Evolutionary conservation across 1,140 invertebrate species (phyloP), one percentile per base, ranked within the genome.

Genomic region (Mercenaria mercenaria): DNA sequence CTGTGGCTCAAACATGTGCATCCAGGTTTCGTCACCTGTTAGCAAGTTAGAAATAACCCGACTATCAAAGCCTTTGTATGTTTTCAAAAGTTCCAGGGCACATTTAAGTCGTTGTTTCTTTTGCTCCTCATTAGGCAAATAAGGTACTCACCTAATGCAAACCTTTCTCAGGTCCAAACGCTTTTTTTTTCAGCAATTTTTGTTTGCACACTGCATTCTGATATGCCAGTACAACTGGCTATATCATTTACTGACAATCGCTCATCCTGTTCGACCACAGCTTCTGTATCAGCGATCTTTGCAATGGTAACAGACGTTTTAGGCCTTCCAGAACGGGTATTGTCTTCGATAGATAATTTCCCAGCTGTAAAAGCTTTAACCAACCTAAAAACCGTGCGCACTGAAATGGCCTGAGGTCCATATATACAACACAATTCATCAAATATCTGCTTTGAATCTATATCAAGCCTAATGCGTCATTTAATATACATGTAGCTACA

Each of bases 291-390:
- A 37, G 34, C 69, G 32, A 34, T 72, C 10, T 34, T 72, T 72
- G 34, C 69, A 10, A 32, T 72, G 37, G 69, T 72, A 72, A 72
- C 13, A 13, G 69, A 72, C 6, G 69, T 37, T 37, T 4, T 32
- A 72, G 69, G 69, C 69, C 69, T 72, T 15, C 69, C 69, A 34
- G 69, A 72, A 72, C 69, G 69, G 32, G 32, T 72, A 23, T 72
- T 37, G 32, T 72, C 34, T 34, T 72, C 8, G 6, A 72, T 29
- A 72, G 15, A 72, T 34, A 32, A 72, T 72, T 47, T 47, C 43
- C 43, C 15, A 47, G 43, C 6, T 47, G 6, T 47, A 8, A 47
- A 47, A 47, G 43, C 43, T 47, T 47, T 72, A 15, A 34, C 69
- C 69, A 4, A 23, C 32, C 23, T 34, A 72, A 72, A 72, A 11